Conservation (phyloP, 2,888 invertebrate genomes). For the Hylaea fasciaria region DNA sequence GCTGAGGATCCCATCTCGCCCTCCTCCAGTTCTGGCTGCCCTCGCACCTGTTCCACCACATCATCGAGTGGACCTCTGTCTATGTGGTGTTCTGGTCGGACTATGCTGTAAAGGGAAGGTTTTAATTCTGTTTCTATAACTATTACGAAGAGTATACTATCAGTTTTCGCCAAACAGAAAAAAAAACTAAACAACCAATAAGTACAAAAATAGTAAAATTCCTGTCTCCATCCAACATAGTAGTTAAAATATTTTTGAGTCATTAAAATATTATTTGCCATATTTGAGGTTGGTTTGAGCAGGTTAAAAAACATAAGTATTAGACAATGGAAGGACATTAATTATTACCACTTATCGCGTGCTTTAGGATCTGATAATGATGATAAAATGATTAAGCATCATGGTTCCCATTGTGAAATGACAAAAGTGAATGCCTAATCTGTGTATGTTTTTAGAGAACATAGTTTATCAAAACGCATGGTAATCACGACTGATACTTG, state of each 20-base stretch:
- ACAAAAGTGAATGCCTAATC: neutral
- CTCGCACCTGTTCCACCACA: slow-evolving; percentile 75
- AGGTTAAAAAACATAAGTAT: neutral
- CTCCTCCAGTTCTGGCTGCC: slow-evolving; percentile 79
- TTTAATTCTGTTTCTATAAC: neutral
- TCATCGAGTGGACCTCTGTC: slow-evolving; percentile 78
- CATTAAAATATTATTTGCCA: slow-evolving; percentile 21
- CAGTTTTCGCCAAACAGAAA: too few relatives aligned
- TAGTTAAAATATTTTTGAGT: neutral
- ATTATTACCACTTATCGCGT: neutral
- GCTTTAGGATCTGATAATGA: slow-evolving; percentile 8
- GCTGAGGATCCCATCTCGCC: slow-evolving; percentile 75
- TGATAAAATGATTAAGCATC: slow-evolving; percentile 3
- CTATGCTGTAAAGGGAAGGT: slow-evolving; percentile 54
- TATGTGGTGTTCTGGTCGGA: slow-evolving; percentile 68
- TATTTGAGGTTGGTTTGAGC: neutral
- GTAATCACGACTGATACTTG: neutral
- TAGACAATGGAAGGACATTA: slow-evolving; percentile 18
- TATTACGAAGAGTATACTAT: too few relatives aligned
- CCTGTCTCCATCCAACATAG: neutral
- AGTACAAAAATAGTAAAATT: too few relatives aligned
- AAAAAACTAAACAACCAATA: too few relatives aligned
- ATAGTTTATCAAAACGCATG: neutral
- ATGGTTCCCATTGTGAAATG: slow-evolving; percentile 2
- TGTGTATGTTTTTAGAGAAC: neutral